Evolutionary conservation across 2,113 vertebrate genomes (phyloP).

Genomic region (Centropus unirufus): DNA sequence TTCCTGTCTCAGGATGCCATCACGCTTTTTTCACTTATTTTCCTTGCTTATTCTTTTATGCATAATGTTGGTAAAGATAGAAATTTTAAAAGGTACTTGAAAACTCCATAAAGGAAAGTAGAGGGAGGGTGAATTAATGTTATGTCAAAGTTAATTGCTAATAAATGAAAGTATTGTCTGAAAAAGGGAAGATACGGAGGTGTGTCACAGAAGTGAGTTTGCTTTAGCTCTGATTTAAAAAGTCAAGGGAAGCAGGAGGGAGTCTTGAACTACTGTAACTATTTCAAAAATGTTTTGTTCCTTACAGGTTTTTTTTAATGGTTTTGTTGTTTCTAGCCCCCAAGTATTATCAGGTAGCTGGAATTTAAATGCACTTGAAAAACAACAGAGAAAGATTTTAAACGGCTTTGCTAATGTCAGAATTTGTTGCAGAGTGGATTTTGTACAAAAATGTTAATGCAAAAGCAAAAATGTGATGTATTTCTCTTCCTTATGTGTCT

Average conservation of each 20-base stretch:
- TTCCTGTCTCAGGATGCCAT: neutral
- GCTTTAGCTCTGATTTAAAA: neutral
- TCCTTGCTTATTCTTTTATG: neutral
- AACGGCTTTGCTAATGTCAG: neutral
- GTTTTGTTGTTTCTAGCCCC: neutral
- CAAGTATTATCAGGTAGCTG: neutral
- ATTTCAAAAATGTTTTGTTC: neutral
- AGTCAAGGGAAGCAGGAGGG: neutral
- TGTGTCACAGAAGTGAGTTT: neutral
- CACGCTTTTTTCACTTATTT: neutral
- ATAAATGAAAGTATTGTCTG: neutral
- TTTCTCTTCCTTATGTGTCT: conserved; percentile 14
- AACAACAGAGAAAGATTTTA: neutral
- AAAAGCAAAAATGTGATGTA: neutral
- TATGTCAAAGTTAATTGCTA: neutral
- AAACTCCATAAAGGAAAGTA: neutral
- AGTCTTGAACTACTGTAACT: neutral
- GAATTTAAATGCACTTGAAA: neutral
- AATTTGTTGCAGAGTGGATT: neutral
- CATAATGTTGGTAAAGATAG: neutral
- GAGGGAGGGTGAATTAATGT: neutral
- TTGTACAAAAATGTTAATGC: neutral
- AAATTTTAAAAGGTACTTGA: neutral
- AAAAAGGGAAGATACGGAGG: neutral
- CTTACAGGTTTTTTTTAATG: neutral